Evolutionary conservation across 1,140 invertebrate species (phyloP).

Genomic region (Drosophila leontia): DNA sequence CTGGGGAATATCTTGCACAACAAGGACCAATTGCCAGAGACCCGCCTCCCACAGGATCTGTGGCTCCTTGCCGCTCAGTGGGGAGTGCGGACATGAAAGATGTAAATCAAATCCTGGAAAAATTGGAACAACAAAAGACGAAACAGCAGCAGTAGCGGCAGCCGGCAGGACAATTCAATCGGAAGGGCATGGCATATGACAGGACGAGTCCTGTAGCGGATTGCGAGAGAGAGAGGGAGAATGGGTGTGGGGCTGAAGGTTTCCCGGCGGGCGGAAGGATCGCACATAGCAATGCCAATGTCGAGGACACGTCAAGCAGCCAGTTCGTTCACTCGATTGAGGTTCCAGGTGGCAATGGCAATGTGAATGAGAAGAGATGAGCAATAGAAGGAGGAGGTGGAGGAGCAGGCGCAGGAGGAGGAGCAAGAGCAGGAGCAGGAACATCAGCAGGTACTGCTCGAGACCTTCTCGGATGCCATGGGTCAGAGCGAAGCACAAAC

Average conservation of each 20-base stretch:
- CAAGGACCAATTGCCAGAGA: conserved; percentile 30
- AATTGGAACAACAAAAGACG: conserved; percentile 45
- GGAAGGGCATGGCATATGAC: conserved; percentile 46
- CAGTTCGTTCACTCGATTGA: conserved; percentile 30
- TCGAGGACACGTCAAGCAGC: conserved; percentile 50
- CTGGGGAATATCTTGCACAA: conserved; percentile 39
- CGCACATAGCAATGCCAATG: conserved; percentile 27
- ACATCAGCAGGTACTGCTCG: background rate
- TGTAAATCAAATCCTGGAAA: conserved; percentile 49
- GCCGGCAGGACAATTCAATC: conserved; percentile 39
- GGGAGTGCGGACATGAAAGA: conserved; percentile 44
- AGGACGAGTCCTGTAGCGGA: conserved; percentile 28
- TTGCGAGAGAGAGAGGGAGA: conserved; percentile 10
- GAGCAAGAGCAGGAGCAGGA: background rate
- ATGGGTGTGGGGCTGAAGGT: background rate
- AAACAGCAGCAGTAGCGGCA: background rate
- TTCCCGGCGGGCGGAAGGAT: conserved; percentile 4
- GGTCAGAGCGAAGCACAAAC: conserved; percentile 48
- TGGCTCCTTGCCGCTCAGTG: conserved; percentile 23
- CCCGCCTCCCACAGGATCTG: conserved; percentile 6
- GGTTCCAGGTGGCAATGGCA: conserved; percentile 39
- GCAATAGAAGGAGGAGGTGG: background rate
- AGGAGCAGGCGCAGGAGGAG: background rate
- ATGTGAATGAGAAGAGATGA: conserved; percentile 2
- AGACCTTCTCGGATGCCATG: conserved; percentile 24